These are phyloP conservation scores for Darevskia mixta DNA, from an alignment of 2,797 vertebrate species.

Conservation along the genomic window DNA sequence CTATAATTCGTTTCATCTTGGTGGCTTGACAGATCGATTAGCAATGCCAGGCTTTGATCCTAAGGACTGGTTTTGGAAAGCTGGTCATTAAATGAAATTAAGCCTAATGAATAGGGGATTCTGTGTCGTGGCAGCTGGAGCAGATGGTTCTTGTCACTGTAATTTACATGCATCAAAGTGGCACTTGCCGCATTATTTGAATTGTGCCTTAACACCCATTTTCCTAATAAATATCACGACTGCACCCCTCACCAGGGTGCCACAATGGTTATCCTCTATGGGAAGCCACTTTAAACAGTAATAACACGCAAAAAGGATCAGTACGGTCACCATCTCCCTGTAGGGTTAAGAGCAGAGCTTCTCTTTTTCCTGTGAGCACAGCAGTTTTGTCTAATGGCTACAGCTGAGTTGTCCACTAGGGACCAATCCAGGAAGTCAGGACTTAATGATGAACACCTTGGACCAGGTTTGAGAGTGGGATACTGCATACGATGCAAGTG, in stretches of 20 bases:
- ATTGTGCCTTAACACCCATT: neutral
- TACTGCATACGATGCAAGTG: no score
- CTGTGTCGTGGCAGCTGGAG: neutral
- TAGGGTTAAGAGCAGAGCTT: neutral
- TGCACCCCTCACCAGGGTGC: rapidly evolving
- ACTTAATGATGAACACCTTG: neutral
- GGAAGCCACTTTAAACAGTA: neutral
- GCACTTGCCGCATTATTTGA: slow-evolving; percentile 31
- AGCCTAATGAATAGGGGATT: slow-evolving; percentile 42
- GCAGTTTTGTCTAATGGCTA: neutral
- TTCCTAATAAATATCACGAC: slow-evolving; percentile 10
- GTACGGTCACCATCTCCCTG: rapidly evolving
- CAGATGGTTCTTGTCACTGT: slow-evolving; percentile 43
- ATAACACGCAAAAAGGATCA: neutral
- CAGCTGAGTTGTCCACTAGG: no score
- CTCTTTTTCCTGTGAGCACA: neutral
- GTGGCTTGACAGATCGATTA: neutral
- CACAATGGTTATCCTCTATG: neutral
- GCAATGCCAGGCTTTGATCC: slow-evolving; percentile 14
- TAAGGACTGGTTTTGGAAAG: slow-evolving; percentile 44
- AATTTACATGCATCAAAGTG: slow-evolving; percentile 38
- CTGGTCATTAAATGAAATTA: slow-evolving; percentile 57
- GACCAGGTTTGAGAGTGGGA: neutral
- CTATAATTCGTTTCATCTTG: neutral
- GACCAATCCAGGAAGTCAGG: neutral